phyloP scores from a whole-genome alignment of 2,113 vertebrate species.

The Butorides virescens region DNA sequence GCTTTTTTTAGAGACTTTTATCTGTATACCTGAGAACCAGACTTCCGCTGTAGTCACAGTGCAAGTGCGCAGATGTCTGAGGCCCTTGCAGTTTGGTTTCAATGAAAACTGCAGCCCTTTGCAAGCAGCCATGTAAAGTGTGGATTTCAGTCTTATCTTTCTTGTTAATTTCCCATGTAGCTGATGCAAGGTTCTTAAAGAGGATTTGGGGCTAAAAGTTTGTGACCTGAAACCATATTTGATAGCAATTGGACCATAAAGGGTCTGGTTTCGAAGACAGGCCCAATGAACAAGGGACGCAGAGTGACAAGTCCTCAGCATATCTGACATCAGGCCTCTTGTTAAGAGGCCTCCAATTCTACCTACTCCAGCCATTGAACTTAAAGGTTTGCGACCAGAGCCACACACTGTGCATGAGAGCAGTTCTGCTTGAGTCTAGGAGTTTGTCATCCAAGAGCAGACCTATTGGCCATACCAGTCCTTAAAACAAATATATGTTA shows the following conservation, averaged over 20 bases:
- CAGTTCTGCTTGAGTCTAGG: neutral
- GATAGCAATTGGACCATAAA: neutral
- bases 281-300: neutral
- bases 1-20: neutral
- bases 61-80: neutral
- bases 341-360: neutral
- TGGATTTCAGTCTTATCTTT: neutral
- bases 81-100: neutral
- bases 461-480: neutral
- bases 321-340: neutral
- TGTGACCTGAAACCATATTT: neutral
- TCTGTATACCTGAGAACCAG: neutral
- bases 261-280: neutral
- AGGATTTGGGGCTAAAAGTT: neutral
- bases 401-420: neutral
- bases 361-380: fast-evolving
- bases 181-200: neutral
- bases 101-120: neutral
- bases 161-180: neutral
- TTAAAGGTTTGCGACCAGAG: neutral
- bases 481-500: neutral
- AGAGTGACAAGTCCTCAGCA: neutral
- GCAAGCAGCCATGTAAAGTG: neutral
- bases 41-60: neutral
- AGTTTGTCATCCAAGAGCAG: neutral